Base-by-base conservation (phyloP, 2,797 vertebrate species). In the Rhinophrynus dorsalis region DNA sequence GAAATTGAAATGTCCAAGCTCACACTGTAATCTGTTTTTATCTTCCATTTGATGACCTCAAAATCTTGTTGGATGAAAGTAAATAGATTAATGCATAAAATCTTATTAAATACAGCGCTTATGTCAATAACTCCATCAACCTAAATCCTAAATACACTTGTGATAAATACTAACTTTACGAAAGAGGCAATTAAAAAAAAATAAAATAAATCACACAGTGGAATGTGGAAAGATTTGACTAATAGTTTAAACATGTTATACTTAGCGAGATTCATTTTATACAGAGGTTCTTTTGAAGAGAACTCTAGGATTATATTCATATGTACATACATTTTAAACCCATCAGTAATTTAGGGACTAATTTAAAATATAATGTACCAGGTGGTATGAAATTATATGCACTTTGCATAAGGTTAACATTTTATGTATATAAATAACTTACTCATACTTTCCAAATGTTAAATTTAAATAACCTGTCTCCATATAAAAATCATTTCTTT, bases 291-390 rank as follows among this genome's bases (percentile, higher is more conserved):
- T 17, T 59, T 42, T 20, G 24, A 44, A 21, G n/a, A 20, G 24
- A 44, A 20, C 32, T n/a, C 21, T 24, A 35, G 33, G 52, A 47
- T 32, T 37, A 44, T 27, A 20, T 18, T 35, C 42, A 30, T 65
- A 72, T 72, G n/a, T 75, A 79, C 82, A 80, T 80, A 77, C n/a
- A 71, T 80, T 78, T 68, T 48, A 62, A 23, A 33, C 9, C 18
- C 52, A 57, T 70, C 37, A 59, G 37, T 45, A 73, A 10, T 40
- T 15, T 60, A 38, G 15, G 45, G 24, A 21, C 33, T 17, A 13
- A 9, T 15, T 50, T 60, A 24, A 51, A 40, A 57, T 72, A 50
- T 42, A 51, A 11, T 20, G 42, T 72, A n/a, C 12, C 21, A 17
- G 57, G 58, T 69, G 59, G 37, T 58, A 54, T 52, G 55, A 59